Evolutionary conservation across 2,797 vertebrate species (phyloP).

Genomic region (Poeciliopsis infans): DNA sequence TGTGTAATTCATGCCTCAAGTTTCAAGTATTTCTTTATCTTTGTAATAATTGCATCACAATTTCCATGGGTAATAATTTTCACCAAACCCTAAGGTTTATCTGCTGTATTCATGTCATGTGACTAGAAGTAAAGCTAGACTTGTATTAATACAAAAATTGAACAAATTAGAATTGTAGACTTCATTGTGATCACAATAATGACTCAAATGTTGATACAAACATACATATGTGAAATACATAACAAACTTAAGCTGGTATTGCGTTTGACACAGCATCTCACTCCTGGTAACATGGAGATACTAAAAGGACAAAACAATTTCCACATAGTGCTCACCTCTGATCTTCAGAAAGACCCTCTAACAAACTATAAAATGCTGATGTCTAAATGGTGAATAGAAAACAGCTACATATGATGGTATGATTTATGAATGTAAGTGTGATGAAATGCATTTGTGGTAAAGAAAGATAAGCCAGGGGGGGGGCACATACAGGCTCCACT

Average conservation of each 20-base stretch:
- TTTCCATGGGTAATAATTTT: not conserved
- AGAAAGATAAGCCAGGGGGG: not conserved
- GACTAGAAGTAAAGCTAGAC: not conserved
- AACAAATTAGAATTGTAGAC: not conserved
- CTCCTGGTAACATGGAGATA: not conserved
- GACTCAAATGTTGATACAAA: not conserved
- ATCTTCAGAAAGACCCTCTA: not conserved
- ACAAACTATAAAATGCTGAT: not conserved
- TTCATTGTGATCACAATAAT: not conserved
- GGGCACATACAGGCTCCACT: not conserved
- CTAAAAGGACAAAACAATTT: not conserved
- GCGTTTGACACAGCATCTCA: not conserved
- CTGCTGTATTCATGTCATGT: not conserved
- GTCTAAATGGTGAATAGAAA: not conserved
- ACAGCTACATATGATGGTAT: not conserved
- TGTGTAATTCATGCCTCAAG: not conserved
- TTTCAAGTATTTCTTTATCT: not conserved
- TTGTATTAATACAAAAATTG: not conserved
- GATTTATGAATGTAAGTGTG: not conserved
- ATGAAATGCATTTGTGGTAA: not conserved
- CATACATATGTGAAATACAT: not conserved
- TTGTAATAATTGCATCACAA: slow-evolving; percentile 1
- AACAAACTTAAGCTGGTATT: not conserved
- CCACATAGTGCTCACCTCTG: not conserved
- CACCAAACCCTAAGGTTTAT: slow-evolving; percentile 1